Evolutionary conservation across 2,888 invertebrate genomes (phyloP), one percentile per base, ranked within the genome.

Genomic region (Apamea monoglypha): DNA sequence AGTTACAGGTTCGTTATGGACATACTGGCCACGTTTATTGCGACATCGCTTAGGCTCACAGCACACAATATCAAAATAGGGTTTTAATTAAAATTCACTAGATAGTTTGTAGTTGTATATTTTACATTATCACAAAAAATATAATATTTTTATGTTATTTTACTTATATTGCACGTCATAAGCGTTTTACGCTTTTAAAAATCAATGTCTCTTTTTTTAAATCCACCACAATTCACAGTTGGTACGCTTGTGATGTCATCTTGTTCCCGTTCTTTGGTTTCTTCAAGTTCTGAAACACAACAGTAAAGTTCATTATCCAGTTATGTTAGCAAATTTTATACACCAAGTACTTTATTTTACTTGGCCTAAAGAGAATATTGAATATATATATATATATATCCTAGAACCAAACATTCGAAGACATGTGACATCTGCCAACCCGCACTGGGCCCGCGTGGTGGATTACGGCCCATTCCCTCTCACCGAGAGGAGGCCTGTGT

Each of bases 171-270:
- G 1, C 61, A 69, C 10, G 7, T 21, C 29, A 32, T 18, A 66
- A 61, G 53, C 25, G 25, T 56, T 63, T 40, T 18, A 70, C 50
- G 18, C 5, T 32, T 56, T 97, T 95, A 98, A 95, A 98, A 98
- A 91, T 98, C 98, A 89, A 98, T 96, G 90, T 97, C 96, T 92
- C 97, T 97, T 91, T 97, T 97, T 90, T 95, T 97, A 85, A 96
- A 96, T 85, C 97, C 97, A 66, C 97, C 97, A 92, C 98, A 98
- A 74, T 97, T 97, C n/a, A 97, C 92, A 61, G 21, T 84, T 16
- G 97, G 96, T 50, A 96, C 93, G 6, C 96, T 94, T 47, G 96
- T 95, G 59, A 98, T 97, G 86, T 97, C 97, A 83, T 97, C 96
- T 92, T 97, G 97, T 91, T 98, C 97, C 29, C 97, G 94, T 90